Percentiles rank a stretch among this genome's conserved stretches.
These are phyloP conservation scores for Peromyscus aztecus DNA, from an alignment of 2,797 vertebrate genomes.

Conservation along the genomic window DNA sequence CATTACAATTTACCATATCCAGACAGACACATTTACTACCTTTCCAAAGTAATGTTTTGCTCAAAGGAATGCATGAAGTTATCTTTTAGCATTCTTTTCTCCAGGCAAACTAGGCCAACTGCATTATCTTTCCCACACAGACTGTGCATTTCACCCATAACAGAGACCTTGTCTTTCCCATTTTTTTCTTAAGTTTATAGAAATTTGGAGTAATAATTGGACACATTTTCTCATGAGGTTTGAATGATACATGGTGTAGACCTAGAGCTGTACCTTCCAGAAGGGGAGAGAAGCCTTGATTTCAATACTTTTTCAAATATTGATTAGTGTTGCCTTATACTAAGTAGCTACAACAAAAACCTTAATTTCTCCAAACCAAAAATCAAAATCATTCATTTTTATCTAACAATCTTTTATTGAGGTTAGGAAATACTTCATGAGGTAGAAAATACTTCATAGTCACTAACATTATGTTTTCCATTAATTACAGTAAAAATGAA, in stretches of 20 bases:
- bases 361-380: slow-evolving; percentile 47
- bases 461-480: neutral
- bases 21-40: neutral
- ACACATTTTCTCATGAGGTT: neutral
- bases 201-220: neutral
- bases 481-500: slow-evolving; percentile 26
- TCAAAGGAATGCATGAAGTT: slow-evolving; percentile 44
- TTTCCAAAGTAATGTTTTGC: slow-evolving; percentile 29
- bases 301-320: slow-evolving; percentile 33
- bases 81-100: slow-evolving; percentile 17
- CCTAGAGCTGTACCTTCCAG: neutral
- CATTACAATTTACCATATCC: neutral
- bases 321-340: neutral
- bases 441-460: slow-evolving; percentile 13
- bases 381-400: slow-evolving; percentile 7
- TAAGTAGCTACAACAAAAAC: neutral
- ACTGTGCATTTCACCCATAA: neutral
- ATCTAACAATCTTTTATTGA: neutral
- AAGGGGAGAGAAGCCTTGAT: neutral
- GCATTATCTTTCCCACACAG: neutral
- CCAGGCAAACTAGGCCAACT: neutral
- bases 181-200: slow-evolving; percentile 45
- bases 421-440: neutral
- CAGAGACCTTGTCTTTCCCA: neutral
- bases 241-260: neutral